Evolutionary conservation across 2,797 vertebrate species (phyloP), one percentile per base, ranked within the genome.

Genomic region (Esox masquinongy): DNA sequence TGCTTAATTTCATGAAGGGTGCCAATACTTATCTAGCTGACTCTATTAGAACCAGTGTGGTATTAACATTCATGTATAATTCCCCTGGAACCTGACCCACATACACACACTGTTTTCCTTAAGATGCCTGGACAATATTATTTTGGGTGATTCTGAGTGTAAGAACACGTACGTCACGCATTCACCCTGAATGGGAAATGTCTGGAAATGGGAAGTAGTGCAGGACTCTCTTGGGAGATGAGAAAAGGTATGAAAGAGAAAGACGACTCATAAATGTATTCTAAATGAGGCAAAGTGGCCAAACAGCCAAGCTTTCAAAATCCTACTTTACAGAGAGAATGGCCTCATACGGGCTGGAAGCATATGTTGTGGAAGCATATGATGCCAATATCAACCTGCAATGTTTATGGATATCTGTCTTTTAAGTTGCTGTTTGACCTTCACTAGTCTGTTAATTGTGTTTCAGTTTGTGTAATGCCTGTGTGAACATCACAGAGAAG

Each of bases 211-310:
- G 76, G 26, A 86, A 84, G 76, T 85, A 87, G 86, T 86, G 83
- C 90, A 91, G 88, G 81, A 88, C 88, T 87, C 92, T 86, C 91
- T 90, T 89, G 91, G 92, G 92, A 93, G 91, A 94, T 93, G 89
- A 90, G 92, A 90, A 91, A 89, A 75, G 83, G 80, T 88, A 47
- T 39, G 67, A 31, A 43, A 70, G 68, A 80, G 77, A 87, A 87
- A 89, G 86, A 90, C 88, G 83, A 89, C 82, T 88, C 87, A 92
- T 94, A 92, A 84, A 83, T 83, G 78, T 77, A 79, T 82, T 84
- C 80, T 81, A 79, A 86, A 93, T 47, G 7, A 92, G 90, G 90
- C 89, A 92, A 89, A 89, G 88, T 89, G 88, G 91, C 90, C 90
- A 79, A 88, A 80, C 70, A 51, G 88, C 93, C 91, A 93, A 85